A percentile compares a stretch with the other conserved stretches of the same genome.
Conservation (phyloP, 2,888 invertebrate species). For the Limnephilus auricula region DNA sequence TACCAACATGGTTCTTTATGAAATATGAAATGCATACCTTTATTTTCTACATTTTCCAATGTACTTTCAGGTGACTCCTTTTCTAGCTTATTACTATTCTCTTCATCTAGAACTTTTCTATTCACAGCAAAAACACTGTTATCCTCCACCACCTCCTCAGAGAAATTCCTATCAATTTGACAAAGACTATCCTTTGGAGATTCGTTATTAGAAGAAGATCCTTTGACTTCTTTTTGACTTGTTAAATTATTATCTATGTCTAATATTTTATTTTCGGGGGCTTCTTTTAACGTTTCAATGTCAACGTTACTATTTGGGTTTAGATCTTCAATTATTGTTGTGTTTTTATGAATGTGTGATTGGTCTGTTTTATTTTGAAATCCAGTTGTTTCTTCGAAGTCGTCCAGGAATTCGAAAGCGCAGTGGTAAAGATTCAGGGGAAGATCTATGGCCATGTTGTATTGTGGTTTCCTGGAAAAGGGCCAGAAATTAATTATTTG, state of each 20-base stretch:
- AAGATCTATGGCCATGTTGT: constrained; percentile 89
- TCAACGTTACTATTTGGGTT: not conserved
- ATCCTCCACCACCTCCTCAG: not conserved
- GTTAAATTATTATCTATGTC: not conserved
- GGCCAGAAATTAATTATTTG: not conserved
- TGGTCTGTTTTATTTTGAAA: not conserved
- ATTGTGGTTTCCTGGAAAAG: constrained; percentile 90
- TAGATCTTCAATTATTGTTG: constrained; percentile 49
- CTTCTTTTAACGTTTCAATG: constrained; percentile 11
- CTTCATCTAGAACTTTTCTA: not conserved
- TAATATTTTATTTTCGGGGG: not conserved
- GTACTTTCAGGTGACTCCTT: not conserved
- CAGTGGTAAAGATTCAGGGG: constrained; percentile 91
- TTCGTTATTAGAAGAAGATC: not conserved
- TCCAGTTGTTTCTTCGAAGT: constrained; percentile 66
- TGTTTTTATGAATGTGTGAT: not conserved
- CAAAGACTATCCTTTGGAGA: not conserved
- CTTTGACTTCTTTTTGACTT: not conserved
- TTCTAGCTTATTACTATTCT: not conserved
- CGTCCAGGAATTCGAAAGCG: constrained; percentile 78
- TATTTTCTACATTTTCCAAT: constrained; percentile 15
- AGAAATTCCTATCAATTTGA: not conserved
- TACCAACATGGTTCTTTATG: too few species aligned
- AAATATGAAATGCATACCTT: not conserved
- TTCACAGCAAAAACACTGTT: not conserved